Evolutionary conservation across 2,113 vertebrate genomes (phyloP).

Genomic region (Athene noctua): DNA sequence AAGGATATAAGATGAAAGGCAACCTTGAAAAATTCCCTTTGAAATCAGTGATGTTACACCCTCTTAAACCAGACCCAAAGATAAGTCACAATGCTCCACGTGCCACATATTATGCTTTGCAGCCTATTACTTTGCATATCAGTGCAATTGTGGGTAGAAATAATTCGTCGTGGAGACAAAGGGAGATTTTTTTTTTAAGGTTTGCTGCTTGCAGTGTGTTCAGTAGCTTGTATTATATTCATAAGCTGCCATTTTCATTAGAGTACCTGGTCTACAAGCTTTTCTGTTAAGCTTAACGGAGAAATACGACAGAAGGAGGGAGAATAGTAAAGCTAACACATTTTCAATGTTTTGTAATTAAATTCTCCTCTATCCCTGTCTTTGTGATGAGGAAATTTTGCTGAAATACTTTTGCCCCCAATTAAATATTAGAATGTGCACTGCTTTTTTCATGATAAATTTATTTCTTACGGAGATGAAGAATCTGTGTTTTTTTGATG

Average conservation of each 20-base stretch:
- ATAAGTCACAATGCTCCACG: fast-evolving
- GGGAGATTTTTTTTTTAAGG: background rate
- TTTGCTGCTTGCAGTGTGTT: background rate
- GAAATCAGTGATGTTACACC: background rate
- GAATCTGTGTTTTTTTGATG: background rate
- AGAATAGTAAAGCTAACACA: background rate
- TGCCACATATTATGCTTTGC: fast-evolving
- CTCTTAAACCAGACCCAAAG: background rate
- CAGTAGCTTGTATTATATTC: background rate
- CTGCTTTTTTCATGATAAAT: background rate
- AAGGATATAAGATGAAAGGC: background rate
- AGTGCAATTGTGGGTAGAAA: background rate
- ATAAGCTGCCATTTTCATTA: background rate
- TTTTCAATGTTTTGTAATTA: background rate
- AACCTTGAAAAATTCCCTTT: background rate
- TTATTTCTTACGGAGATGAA: background rate
- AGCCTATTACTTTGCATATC: background rate
- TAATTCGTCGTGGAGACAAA: background rate
- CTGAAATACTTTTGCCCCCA: background rate
- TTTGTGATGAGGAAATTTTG: background rate
- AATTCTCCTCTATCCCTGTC: background rate
- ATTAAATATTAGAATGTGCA: background rate
- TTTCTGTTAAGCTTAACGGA: background rate
- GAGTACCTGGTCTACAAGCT: background rate
- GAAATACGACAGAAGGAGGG: background rate